These are phyloP conservation scores for Schizaphis graminum DNA, from an alignment of 2,888 invertebrate genomes.

Conservation along the genomic window DNA sequence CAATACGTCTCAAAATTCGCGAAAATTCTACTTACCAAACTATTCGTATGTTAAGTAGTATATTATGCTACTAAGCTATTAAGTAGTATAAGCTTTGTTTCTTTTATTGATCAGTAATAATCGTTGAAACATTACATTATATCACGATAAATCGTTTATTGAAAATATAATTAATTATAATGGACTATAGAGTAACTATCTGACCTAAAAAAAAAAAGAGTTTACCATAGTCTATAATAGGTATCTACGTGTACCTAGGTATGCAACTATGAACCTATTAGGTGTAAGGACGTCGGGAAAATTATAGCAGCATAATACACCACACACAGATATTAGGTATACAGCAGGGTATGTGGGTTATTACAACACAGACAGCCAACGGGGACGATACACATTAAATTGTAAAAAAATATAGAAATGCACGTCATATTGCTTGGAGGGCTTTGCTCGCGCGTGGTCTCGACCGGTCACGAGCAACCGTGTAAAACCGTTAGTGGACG, in stretches of 20 bases:
- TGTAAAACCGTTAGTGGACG: slow-evolving; percentile 29
- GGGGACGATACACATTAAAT: slow-evolving; percentile 63
- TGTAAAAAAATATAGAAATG: slow-evolving; percentile 5
- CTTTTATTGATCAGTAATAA: neutral
- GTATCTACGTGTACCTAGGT: neutral
- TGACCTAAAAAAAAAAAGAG: neutral
- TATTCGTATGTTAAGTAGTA: neutral
- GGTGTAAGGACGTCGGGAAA: neutral
- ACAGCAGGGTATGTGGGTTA: neutral
- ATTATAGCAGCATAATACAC: neutral
- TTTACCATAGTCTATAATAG: neutral
- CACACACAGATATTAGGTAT: neutral
- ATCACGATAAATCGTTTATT: neutral
- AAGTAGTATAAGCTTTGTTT: neutral
- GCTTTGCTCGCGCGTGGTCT: slow-evolving; percentile 47
- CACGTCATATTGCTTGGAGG: slow-evolving; percentile 23
- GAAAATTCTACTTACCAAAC: neutral
- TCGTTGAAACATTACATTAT: neutral
- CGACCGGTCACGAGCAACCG: slow-evolving; percentile 57
- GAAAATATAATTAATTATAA: neutral
- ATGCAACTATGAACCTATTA: neutral
- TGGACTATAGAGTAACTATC: neutral
- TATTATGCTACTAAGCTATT: neutral
- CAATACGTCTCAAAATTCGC: neutral
- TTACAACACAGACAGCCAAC: slow-evolving; percentile 43